Evolutionary conservation across 1,140 invertebrate species (phyloP).

Genomic region (Pectinophora gossypiella): DNA sequence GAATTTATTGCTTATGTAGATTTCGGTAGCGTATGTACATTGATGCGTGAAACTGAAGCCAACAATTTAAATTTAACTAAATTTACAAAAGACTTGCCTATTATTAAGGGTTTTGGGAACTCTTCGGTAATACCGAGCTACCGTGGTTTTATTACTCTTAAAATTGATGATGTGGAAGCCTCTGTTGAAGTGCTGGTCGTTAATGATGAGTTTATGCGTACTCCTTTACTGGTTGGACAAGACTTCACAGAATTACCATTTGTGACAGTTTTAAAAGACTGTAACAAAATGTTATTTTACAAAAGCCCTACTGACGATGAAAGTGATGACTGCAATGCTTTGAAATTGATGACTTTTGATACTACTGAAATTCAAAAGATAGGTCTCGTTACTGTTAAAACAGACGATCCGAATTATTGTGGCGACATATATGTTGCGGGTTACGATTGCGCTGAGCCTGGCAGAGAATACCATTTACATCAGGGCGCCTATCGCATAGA

Average conservation of each 20-base stretch:
- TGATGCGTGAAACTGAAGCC: not conserved
- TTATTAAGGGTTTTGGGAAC: constrained; percentile 6
- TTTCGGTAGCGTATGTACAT: constrained; percentile 9
- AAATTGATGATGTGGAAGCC: constrained; percentile 9
- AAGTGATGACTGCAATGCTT: not conserved
- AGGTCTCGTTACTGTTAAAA: not conserved
- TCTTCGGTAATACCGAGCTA: not conserved
- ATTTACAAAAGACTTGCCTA: not conserved
- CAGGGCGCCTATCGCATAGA: not conserved
- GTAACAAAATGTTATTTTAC: not conserved
- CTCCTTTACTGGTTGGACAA: not conserved
- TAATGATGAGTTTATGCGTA: not conserved
- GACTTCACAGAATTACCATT: constrained; percentile 1
- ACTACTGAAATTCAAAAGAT: not conserved
- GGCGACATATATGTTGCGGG: not conserved
- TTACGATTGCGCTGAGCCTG: not conserved
- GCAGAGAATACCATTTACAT: not conserved
- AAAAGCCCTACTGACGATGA: not conserved
- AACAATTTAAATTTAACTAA: not conserved
- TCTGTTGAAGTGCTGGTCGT: not conserved
- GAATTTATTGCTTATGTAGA: constrained; percentile 5
- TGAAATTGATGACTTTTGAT: not conserved
- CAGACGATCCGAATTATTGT: not conserved
- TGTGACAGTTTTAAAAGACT: not conserved
- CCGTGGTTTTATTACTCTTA: not conserved